Base-by-base conservation (phyloP, 2,888 invertebrate genomes). In the Eristalinus sepulchralis region DNA sequence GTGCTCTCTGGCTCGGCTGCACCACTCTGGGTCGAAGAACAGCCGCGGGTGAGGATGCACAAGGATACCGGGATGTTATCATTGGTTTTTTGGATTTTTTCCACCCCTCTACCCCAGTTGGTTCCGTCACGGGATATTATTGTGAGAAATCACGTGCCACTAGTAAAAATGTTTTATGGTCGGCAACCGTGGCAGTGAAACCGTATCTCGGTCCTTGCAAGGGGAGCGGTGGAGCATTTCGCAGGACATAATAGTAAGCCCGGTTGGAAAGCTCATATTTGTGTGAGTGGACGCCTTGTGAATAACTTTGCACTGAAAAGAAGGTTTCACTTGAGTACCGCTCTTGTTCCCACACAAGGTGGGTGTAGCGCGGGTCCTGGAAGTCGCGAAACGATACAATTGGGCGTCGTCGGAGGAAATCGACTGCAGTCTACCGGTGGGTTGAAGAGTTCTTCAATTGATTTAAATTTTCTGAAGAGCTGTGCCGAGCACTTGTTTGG, bases 91-190 rank as follows among this genome's bases (percentile, higher is more conserved):
- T 31, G 36, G 33, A 31, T 55, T 70, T 33, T 64, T 33, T 53
- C 27, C 3, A 2, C 6, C 11, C 11, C 2, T 24, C 0, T 24
- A 11, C 11, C 57, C 24, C 22, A 11, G 22, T 57, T 55, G 57
- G 20, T 63, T 31, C 20, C 39, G 36, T n/a, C 60, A 57, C 27
- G 39, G 55, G 70, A 89, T 68, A 89, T 89, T 89, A 90, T 89
- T 89, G 89, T 89, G 89, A 89, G 89, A 89, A 90, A 91, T 91
- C 91, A 91, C 91, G 91, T 91, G 89, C 89, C 89, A 89, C 90
- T 90, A 90, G 89, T 91, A 89, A 91, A 91, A 91, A 90, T 90
- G 90, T 91, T 91, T 91, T 91, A 91, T 89, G 91, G 66, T 55
- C 76, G 71, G 63, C 33, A 72, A 70, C 64, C 39, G 64, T 47